Percentiles rank a stretch among this genome's conserved stretches.
Evolutionary conservation across 2,888 invertebrate species (phyloP).

Genomic region (Atrina japonica): DNA sequence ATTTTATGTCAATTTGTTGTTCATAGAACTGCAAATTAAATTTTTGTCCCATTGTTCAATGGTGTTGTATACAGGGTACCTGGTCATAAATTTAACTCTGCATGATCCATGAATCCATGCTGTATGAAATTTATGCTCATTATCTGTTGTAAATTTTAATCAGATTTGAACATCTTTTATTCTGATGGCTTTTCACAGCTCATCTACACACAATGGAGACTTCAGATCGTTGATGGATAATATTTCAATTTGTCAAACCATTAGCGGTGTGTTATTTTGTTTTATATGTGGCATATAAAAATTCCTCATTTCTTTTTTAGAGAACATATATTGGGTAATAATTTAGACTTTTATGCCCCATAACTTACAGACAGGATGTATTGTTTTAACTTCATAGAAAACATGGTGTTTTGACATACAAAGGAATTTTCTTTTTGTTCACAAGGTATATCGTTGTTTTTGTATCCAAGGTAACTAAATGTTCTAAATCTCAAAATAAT

Average conservation of each 20-base stretch:
- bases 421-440: too few relatives aligned
- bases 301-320: too few relatives aligned
- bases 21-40: not conserved
- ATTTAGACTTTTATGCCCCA: too few relatives aligned
- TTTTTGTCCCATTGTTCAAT: not conserved
- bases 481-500: too few relatives aligned
- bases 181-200: constrained; percentile 5
- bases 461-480: too few relatives aligned
- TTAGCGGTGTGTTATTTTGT: too few relatives aligned
- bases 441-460: too few relatives aligned
- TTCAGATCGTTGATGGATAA: not conserved
- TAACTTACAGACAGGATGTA: too few relatives aligned
- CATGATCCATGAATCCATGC: not conserved
- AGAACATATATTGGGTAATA: too few relatives aligned
- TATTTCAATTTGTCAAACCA: not conserved
- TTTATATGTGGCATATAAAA: too few relatives aligned
- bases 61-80: not conserved
- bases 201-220: not conserved
- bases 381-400: too few relatives aligned
- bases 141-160: constrained; percentile 8
- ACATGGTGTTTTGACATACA: too few relatives aligned
- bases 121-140: not conserved
- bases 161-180: constrained; percentile 8
- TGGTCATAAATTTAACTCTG: constrained; percentile 4
- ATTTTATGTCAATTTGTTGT: constrained; percentile 5